Conservation (phyloP, 92 coral and sea anemone species). For the Porites rus region DNA sequence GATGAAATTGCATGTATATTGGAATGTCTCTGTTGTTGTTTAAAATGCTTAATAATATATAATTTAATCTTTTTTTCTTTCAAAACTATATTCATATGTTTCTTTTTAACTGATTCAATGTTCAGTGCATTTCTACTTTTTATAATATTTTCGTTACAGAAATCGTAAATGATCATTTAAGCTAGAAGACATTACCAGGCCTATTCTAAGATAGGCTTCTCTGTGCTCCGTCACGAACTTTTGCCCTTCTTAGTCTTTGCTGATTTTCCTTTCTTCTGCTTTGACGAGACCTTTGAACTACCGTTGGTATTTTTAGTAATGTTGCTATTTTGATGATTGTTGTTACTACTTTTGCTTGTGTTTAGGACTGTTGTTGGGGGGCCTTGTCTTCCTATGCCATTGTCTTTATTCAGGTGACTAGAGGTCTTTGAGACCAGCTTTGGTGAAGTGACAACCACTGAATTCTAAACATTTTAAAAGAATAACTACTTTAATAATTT, state of each 20-base stretch:
- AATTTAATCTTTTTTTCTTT: slow-evolving; percentile 12
- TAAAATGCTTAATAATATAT: slow-evolving; percentile 43
- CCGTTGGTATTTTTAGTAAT: slow-evolving; percentile 2
- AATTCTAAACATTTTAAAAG: slow-evolving; percentile 15
- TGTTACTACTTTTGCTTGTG: slow-evolving; percentile 32
- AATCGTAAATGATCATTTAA: background rate
- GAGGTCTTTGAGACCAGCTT: slow-evolving; percentile 17
- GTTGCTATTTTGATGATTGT: slow-evolving; percentile 35
- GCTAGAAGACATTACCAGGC: background rate
- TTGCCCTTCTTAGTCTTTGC: slow-evolving; percentile 33
- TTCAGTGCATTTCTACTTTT: slow-evolving; percentile 1
- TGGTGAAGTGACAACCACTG: slow-evolving; percentile 35
- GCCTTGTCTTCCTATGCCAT: slow-evolving; percentile 30
- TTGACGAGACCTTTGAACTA: slow-evolving; percentile 4
- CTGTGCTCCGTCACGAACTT: background rate
- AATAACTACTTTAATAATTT: no score
- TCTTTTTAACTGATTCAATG: background rate
- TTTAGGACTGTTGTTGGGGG: background rate
- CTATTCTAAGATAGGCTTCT: background rate
- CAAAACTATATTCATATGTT: slow-evolving; percentile 35
- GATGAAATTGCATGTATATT: background rate
- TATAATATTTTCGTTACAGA: slow-evolving; percentile 6
- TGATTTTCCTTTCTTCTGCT: slow-evolving; percentile 35
- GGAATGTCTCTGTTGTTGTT: background rate
- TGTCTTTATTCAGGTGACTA: slow-evolving; percentile 34